These are phyloP conservation scores for Macroglossus sobrinus DNA, from an alignment of 2,113 vertebrate genomes.

Conservation along the genomic window DNA sequence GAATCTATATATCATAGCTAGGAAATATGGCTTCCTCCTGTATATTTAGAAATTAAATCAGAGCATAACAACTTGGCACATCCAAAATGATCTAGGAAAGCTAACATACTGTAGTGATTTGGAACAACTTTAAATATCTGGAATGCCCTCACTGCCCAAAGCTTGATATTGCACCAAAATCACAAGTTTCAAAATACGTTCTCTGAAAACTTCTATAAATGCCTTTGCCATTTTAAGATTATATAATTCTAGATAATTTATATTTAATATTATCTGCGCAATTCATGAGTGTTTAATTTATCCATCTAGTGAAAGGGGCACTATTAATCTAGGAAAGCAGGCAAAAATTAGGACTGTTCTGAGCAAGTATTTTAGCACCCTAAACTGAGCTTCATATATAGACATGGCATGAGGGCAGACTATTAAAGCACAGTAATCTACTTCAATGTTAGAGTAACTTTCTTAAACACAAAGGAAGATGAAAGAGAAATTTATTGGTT, in stretches of 20 bases:
- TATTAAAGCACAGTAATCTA: neutral
- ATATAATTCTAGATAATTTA: neutral
- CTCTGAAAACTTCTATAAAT: conserved; percentile 22
- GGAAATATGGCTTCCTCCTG: conserved; percentile 37
- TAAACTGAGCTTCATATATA: neutral
- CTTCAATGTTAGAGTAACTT: neutral
- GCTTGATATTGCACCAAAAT: neutral
- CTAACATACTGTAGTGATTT: conserved; percentile 51
- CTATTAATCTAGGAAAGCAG: neutral
- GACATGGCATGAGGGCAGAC: neutral
- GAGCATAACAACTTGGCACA: conserved; percentile 54
- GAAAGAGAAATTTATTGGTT: neutral
- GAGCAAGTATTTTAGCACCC: neutral
- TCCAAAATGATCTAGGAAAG: conserved; percentile 50
- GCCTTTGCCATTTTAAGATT: neutral
- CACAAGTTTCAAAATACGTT: conserved; percentile 45
- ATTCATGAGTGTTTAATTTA: neutral
- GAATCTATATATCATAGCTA: conserved; percentile 38
- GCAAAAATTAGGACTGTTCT: neutral
- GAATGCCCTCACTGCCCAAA: conserved; percentile 30
- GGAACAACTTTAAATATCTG: conserved; percentile 46
- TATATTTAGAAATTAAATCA: conserved; percentile 69
- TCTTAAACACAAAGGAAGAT: neutral
- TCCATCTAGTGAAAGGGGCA: neutral
- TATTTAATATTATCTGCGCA: neutral